A percentile compares a stretch with the other conserved stretches of the same genome.
phyloP scores from a whole-genome alignment of 2,797 vertebrate genomes.

The Manis javanica region DNA sequence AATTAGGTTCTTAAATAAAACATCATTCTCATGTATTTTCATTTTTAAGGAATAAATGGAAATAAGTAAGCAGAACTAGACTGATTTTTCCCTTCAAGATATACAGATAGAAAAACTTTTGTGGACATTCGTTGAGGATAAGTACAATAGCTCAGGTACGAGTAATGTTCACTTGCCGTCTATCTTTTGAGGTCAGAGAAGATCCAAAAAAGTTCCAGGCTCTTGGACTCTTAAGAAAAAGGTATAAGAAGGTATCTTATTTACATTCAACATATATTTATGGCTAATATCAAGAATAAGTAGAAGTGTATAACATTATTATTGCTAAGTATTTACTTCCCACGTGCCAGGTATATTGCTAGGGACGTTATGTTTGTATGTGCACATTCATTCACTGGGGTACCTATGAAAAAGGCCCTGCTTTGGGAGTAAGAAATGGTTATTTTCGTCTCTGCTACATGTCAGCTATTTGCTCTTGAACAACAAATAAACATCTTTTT shows the following conservation, averaged over 20 bases:
- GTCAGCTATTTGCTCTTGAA: background rate
- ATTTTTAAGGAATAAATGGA: constrained; percentile 70
- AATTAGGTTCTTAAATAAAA: constrained; percentile 85
- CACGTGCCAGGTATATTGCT: background rate
- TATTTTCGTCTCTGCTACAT: background rate
- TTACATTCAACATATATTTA: background rate
- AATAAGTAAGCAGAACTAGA: constrained; percentile 72
- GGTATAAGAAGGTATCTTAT: background rate
- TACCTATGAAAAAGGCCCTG: background rate
- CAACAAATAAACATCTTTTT: background rate
- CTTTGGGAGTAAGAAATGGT: background rate
- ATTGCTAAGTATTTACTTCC: background rate
- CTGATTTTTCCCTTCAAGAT: constrained; percentile 59
- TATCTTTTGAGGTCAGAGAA: constrained; percentile 53
- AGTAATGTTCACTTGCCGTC: background rate
- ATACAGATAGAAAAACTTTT: constrained; percentile 54
- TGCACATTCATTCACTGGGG: background rate
- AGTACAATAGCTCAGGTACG: background rate
- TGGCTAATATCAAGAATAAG: constrained; percentile 3
- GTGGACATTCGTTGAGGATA: background rate
- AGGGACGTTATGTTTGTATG: background rate
- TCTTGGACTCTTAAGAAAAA: background rate
- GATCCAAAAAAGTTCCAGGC: background rate
- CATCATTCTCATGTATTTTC: constrained; percentile 71
- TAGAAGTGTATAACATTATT: background rate